Evolutionary conservation across 2,797 vertebrate genomes (phyloP).

Genomic region (Parauchenoglanis punctatus): DNA sequence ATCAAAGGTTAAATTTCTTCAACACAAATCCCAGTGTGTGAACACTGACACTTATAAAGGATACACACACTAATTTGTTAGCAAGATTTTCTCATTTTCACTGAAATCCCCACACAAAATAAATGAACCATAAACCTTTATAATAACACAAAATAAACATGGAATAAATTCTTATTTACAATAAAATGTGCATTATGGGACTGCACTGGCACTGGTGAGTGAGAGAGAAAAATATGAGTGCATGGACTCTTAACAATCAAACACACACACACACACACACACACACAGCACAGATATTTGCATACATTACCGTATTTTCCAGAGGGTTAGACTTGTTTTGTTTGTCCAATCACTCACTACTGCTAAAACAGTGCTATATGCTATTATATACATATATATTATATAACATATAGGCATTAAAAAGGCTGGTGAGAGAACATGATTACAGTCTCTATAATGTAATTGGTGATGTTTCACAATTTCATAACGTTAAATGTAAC

Average conservation of each 20-base stretch:
- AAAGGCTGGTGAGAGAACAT: not conserved
- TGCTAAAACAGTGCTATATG: not conserved
- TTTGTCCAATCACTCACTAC: too few species aligned
- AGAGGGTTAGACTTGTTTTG: not conserved
- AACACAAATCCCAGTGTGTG: conserved; percentile 8
- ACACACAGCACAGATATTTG: not conserved
- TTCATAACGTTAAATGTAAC: not conserved
- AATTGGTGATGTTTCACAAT: not conserved
- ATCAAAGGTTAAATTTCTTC: not conserved
- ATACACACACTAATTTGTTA: not conserved
- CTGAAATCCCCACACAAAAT: not conserved
- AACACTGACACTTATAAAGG: not conserved
- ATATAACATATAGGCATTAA: too few species aligned
- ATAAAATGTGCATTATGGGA: not conserved
- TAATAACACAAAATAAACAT: conserved; percentile 19
- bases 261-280: not conserved
- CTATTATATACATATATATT: not conserved
- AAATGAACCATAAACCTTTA: conserved; percentile 5
- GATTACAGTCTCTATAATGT: not conserved
- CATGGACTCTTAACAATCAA: not conserved
- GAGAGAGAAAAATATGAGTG: not conserved
- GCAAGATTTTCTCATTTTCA: not conserved
- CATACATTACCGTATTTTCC: not conserved
- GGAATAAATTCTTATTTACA: conserved; percentile 38
- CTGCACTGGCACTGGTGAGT: conserved; percentile 11